A percentile compares a stretch with the other conserved stretches of the same genome.
phyloP scores from a whole-genome alignment of 2,797 vertebrate genomes.

The Pangasius sanitwongsei region DNA sequence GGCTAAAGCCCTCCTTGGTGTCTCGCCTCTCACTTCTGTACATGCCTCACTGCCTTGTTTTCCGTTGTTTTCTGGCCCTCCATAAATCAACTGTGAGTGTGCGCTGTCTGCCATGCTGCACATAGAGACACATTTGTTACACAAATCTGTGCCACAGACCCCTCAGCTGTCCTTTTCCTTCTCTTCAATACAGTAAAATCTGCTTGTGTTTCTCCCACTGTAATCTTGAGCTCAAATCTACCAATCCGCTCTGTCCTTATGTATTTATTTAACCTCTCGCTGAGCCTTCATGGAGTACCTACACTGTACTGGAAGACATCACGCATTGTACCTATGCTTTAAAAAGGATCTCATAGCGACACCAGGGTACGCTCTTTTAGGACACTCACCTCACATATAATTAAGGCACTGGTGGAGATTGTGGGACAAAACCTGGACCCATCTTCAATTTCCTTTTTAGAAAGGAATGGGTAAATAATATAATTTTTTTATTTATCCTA shows the following conservation, averaged over 20 bases:
- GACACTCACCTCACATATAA: too few species aligned
- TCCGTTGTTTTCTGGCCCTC: constrained; percentile 67
- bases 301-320: too few species aligned
- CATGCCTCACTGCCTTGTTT: constrained; percentile 69
- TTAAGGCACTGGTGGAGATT: not conserved
- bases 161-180: not conserved
- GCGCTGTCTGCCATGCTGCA: not conserved
- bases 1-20: constrained; percentile 33
- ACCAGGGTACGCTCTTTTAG: not conserved
- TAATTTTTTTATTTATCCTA: not conserved
- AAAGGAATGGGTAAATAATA: not conserved
- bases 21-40: constrained; percentile 46
- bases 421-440: not conserved
- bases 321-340: not conserved
- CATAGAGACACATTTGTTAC: constrained; percentile 33
- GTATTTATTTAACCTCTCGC: not conserved
- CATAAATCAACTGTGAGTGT: constrained; percentile 65
- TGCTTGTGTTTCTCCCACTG: not conserved
- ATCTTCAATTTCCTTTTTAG: not conserved
- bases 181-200: not conserved
- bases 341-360: not conserved
- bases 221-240: not conserved
- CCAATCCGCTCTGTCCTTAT: not conserved
- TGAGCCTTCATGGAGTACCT: not conserved
- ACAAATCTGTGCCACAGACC: constrained; percentile 20